Base-by-base conservation (phyloP, 2,113 vertebrate species). In the Galbula dea region DNA sequence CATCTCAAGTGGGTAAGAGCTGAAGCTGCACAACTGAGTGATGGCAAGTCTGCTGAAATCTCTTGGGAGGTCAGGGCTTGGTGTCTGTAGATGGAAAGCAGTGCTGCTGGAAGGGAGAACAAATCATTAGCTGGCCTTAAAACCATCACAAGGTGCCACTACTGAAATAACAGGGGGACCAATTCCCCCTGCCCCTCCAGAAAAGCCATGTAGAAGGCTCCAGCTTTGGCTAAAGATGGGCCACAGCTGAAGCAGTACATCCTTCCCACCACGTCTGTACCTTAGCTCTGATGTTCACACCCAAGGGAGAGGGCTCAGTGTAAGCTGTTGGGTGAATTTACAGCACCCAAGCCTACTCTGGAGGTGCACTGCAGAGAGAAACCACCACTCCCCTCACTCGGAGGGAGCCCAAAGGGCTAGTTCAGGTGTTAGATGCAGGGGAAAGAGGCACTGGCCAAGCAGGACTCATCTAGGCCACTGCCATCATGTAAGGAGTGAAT, bases 401-500 rank as follows among this genome's bases (percentile, higher is more conserved):
- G n/a, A 39, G 37, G 45, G 37, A 29, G 52, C 63, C n/a, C 4
- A 2, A 21, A 24, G 52, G 32, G 4, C 13, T 36, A 5, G 2
- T 19, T 5, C 23, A 2, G 19, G 26, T 16, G 58, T 46, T 9
- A 13, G 36, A 26, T 39, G 36, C 0, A 9, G 0, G 9, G 32
- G 22, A 29, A 21, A 4, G 39, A 29, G 69, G 46, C 32, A 4
- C 27, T 21, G 32, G 4, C 5, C 9, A 1, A 22, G 34, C 1
- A 30, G 43, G 39, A 39, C 3, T 20, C 48, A 17, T 37, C 48
- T 66, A 26, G n/a, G 20, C 20, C 67, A 16, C 36, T n/a, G 20
- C 0, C 23, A 9, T 43, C 54, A 13, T 1, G 0, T 9, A 29
- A 45, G 49, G 17, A 15, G 24, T 2, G 8, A 57, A 30, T 23